These are phyloP conservation scores for Adoxophyes honmai DNA, from an alignment of 1,140 invertebrate genomes.

Conservation along the genomic window DNA sequence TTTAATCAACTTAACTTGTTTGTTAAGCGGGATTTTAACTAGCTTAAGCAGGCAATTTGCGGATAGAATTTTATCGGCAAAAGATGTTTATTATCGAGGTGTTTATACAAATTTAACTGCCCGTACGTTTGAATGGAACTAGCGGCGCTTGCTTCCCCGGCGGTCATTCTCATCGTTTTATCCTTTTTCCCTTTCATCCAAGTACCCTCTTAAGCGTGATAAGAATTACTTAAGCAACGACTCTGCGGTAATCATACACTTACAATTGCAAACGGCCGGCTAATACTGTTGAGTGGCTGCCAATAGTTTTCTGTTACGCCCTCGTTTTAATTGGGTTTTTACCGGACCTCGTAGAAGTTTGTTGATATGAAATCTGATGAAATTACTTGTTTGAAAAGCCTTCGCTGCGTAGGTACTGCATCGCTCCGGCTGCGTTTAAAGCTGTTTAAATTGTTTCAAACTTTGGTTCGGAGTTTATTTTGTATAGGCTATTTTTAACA, in stretches of 20 bases:
- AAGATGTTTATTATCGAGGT: too few relatives aligned
- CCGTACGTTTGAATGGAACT: conserved; percentile 46
- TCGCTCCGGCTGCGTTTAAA: too few relatives aligned
- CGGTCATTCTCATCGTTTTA: conserved; percentile 40
- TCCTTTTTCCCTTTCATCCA: conserved; percentile 38
- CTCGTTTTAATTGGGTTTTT: conserved; percentile 39
- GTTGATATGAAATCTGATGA: neutral
- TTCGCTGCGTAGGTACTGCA: too few relatives aligned
- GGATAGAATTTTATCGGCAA: too few relatives aligned
- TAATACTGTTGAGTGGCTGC: conserved; percentile 47
- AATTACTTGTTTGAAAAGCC: neutral
- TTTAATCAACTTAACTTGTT: too few relatives aligned
- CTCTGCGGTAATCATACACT: conserved; percentile 48
- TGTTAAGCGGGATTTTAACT: too few relatives aligned
- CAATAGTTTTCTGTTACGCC: conserved; percentile 47
- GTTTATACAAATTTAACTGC: conserved; percentile 57
- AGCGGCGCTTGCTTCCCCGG: conserved; percentile 29
- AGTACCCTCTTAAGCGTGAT: conserved; percentile 50
- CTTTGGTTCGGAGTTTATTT: too few relatives aligned
- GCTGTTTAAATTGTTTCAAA: too few relatives aligned
- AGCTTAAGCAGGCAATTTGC: conserved; percentile 24
- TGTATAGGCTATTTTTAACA: too few relatives aligned
- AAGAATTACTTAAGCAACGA: conserved; percentile 63
- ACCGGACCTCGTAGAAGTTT: conserved; percentile 18
- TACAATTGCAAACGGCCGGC: conserved; percentile 59